A percentile compares a stretch with the other conserved stretches of the same genome.
Evolutionary conservation across 2,797 vertebrate species (phyloP).

Genomic region (Limosa lapponica): DNA sequence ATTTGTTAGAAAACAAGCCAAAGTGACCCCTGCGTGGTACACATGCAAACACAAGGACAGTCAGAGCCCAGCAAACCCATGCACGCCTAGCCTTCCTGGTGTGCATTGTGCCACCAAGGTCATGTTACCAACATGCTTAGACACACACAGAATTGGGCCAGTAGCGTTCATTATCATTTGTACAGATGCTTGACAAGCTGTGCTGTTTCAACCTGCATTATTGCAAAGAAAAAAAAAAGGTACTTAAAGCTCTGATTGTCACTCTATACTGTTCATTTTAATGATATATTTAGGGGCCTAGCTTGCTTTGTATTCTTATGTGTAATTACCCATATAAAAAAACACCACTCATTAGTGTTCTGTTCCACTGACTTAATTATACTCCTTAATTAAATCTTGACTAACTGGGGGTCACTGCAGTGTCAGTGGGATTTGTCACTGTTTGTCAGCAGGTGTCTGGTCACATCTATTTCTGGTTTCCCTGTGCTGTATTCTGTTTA

Average conservation of each 20-base stretch:
- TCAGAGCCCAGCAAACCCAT: neutral
- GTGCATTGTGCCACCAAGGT: neutral
- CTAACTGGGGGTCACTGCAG: constrained; percentile 83
- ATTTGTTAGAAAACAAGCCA: constrained; percentile 29
- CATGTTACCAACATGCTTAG: neutral
- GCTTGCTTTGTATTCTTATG: constrained; percentile 75
- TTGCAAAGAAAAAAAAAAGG: neutral
- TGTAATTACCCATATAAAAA: constrained; percentile 81
- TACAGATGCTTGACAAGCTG: neutral
- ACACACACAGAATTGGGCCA: neutral
- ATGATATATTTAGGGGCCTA: constrained; percentile 65
- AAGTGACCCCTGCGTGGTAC: constrained; percentile 33
- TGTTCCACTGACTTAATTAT: constrained; percentile 89
- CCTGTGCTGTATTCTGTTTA: constrained; percentile 84
- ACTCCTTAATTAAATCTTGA: constrained; percentile 86
- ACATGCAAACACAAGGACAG: neutral
- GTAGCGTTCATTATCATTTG: neutral
- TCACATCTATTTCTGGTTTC: constrained; percentile 89
- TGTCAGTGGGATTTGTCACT: constrained; percentile 86
- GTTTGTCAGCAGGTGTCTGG: constrained; percentile 91
- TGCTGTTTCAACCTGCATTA: neutral
- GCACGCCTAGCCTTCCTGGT: accelerated
- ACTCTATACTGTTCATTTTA: constrained; percentile 68
- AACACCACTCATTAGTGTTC: constrained; percentile 82
- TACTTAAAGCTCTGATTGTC: constrained; percentile 28